phyloP scores from a whole-genome alignment of 2,888 invertebrate genomes.

The Cepaea hortensis region DNA sequence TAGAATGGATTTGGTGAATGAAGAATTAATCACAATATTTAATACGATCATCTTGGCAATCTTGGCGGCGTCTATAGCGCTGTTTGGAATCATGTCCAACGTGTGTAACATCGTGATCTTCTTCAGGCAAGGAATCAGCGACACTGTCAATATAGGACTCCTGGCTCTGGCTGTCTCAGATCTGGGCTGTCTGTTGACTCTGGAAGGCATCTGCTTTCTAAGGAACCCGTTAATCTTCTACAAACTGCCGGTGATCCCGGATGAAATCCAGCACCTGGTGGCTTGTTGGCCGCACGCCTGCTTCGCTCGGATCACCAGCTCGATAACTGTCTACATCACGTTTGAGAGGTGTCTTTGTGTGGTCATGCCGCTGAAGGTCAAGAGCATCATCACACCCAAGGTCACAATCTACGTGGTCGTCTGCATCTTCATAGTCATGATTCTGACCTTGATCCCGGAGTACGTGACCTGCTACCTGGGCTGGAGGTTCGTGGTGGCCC shows the following conservation, averaged over 20 bases:
- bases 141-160: conserved; percentile 9
- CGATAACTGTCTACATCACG: neutral
- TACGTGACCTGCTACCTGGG: neutral
- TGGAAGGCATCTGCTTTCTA: neutral
- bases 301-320: neutral
- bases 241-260: neutral
- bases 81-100: neutral
- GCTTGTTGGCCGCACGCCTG: neutral
- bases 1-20: neutral
- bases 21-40: neutral
- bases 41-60: conserved; percentile 1
- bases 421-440: neutral
- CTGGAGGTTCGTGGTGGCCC: neutral
- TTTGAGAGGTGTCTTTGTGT: neutral
- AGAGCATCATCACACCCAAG: neutral
- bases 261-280: neutral
- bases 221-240: neutral
- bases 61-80: neutral
- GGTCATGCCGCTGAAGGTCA: neutral
- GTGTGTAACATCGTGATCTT: conserved; percentile 5
- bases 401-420: neutral
- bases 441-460: neutral
- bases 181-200: neutral
- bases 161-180: neutral
- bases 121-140: neutral